These are phyloP conservation scores for Dufourea novaeangliae DNA, from an alignment of 1,140 invertebrate genomes.

Conservation along the genomic window DNA sequence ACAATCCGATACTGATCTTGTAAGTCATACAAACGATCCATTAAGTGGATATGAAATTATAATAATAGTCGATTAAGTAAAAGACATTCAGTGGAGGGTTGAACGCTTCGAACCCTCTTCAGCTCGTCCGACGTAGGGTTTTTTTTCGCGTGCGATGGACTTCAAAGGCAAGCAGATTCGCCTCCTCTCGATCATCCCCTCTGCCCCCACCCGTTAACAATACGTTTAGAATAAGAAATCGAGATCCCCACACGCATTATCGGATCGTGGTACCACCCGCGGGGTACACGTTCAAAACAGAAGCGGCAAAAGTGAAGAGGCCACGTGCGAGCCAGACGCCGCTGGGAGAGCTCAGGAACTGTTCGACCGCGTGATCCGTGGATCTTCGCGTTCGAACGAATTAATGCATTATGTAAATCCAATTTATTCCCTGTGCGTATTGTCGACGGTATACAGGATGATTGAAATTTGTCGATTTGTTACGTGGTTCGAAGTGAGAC, in stretches of 20 bases:
- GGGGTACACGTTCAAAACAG: constrained; percentile 75
- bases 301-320: constrained; percentile 68
- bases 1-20: too few relatives aligned
- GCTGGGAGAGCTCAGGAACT: constrained; percentile 73
- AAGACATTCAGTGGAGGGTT: background rate
- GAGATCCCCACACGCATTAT: constrained; percentile 69
- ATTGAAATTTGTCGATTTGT: background rate
- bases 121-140: background rate
- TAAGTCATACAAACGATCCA: too few relatives aligned
- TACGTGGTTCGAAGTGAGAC: background rate
- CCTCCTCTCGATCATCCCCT: constrained; percentile 4
- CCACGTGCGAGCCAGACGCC: constrained; percentile 72
- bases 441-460: background rate
- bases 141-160: constrained; percentile 27
- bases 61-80: background rate
- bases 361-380: constrained; percentile 73
- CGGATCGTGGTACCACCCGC: constrained; percentile 69
- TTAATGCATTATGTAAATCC: constrained; percentile 69
- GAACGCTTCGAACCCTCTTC: background rate
- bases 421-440: background rate
- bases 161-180: constrained; percentile 37
- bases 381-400: constrained; percentile 65
- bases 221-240: constrained; percentile 69
- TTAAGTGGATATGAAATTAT: too few relatives aligned
- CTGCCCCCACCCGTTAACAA: background rate